These are phyloP conservation scores for Passer domesticus DNA, from an alignment of 2,113 vertebrate genomes.

Conservation along the genomic window DNA sequence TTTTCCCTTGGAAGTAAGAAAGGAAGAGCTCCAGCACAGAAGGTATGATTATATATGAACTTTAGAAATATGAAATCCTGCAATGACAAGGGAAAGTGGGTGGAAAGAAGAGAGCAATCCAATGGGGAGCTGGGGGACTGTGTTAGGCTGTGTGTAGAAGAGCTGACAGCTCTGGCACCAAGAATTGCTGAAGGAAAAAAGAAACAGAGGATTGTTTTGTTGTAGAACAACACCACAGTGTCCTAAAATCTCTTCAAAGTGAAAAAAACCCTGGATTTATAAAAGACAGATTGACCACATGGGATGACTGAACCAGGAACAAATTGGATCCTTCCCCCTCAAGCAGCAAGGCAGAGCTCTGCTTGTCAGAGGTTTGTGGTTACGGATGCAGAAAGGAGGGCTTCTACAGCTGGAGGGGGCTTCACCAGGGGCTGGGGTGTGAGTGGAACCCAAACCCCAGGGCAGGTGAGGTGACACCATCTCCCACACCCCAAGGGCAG, in stretches of 20 bases:
- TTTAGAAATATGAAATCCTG: background rate
- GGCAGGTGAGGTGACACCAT: background rate
- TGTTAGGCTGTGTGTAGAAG: background rate
- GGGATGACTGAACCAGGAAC: background rate
- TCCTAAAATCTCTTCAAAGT: background rate
- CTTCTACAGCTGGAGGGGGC: background rate
- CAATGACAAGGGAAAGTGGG: background rate
- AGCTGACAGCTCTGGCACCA: background rate
- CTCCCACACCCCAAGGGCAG: background rate
- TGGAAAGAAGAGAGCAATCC: background rate
- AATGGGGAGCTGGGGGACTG: background rate
- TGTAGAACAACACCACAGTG: background rate
- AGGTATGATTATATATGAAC: slow-evolving; percentile 27
- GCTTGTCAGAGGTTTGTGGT: background rate
- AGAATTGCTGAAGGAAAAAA: background rate
- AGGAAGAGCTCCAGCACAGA: background rate
- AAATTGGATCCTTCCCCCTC: background rate
- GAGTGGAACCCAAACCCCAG: accelerated
- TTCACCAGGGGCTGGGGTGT: background rate
- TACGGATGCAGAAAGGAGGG: background rate
- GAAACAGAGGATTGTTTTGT: background rate
- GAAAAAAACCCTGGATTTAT: background rate
- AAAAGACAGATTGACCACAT: background rate
- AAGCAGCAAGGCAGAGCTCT: background rate
- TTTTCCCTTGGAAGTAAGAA: background rate